Percentiles rank a stretch among this genome's conserved stretches.
phyloP scores from a whole-genome alignment of 2,888 invertebrate species.

The Hydroisotoma schaefferi region DNA sequence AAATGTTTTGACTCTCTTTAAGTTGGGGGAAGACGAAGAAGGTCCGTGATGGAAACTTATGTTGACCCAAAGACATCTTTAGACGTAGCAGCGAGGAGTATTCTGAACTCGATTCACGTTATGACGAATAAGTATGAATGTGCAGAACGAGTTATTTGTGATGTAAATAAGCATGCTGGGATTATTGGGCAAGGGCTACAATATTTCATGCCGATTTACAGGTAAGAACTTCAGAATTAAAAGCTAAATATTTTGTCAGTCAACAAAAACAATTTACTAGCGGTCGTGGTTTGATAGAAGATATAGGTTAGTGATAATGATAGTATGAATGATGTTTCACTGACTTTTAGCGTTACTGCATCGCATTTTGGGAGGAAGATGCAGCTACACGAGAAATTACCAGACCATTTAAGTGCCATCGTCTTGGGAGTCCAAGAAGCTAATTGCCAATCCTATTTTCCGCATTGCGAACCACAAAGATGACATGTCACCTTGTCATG shows the following conservation, averaged over 20 bases:
- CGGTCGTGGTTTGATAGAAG: no score
- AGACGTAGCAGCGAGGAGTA: conserved; percentile 29
- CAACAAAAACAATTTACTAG: no score
- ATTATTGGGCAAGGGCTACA: conserved; percentile 38
- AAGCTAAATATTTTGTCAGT: no score
- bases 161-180: conserved; percentile 40
- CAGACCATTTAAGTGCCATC: conserved; percentile 40
- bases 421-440: conserved; percentile 41
- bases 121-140: conserved; percentile 36
- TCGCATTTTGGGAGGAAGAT: conserved; percentile 33
- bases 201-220: conserved; percentile 42
- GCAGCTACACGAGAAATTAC: conserved; percentile 32
- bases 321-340: not conserved
- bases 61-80: conserved; percentile 35
- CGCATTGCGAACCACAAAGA: conserved; percentile 24
- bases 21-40: no score
- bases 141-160: conserved; percentile 36
- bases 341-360: conserved; percentile 31
- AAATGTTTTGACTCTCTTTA: no score
- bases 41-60: conserved; percentile 25
- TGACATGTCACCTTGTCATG: not conserved
- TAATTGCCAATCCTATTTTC: conserved; percentile 42
- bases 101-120: conserved; percentile 42
- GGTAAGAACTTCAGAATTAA: conserved; percentile 24
- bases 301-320: no score